Percentiles rank a stretch among this genome's conserved stretches.
These are phyloP conservation scores for Furcula furcula DNA, from an alignment of 2,888 invertebrate species.

Conservation along the genomic window DNA sequence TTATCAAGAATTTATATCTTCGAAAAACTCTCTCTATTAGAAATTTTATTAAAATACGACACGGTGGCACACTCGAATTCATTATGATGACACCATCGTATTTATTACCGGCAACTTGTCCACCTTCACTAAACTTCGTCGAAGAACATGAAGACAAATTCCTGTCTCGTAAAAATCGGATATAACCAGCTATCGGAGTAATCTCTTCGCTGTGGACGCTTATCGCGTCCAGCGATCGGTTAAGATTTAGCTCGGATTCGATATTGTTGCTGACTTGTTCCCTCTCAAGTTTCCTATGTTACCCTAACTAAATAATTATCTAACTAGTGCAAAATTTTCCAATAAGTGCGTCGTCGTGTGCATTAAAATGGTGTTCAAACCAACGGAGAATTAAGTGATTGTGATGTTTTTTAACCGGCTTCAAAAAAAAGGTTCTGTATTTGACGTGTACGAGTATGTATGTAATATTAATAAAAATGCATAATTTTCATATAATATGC, in stretches of 20 bases:
- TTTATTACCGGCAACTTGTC: constrained; percentile 21
- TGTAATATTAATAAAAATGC: no score
- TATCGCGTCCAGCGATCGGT: constrained; percentile 15
- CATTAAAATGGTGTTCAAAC: no score
- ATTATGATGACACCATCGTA: neutral
- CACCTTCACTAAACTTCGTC: constrained; percentile 30
- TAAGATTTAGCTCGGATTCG: constrained; percentile 7
- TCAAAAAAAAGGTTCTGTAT: no score
- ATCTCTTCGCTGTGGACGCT: constrained; percentile 15
- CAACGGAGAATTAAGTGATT: no score
- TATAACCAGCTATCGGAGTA: constrained; percentile 20
- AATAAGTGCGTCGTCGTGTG: no score
- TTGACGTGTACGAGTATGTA: no score
- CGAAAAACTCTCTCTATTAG: neutral
- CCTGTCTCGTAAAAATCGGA: constrained; percentile 28
- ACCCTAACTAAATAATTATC: no score
- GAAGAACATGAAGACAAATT: constrained; percentile 26
- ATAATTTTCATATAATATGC: no score
- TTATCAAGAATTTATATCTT: neutral
- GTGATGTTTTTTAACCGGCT: no score
- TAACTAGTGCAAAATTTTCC: no score
- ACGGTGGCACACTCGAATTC: constrained; percentile 7
- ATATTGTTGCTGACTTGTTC: neutral
- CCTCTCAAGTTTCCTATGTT: no score
- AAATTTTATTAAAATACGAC: neutral